Percentiles rank a stretch among this genome's conserved stretches.
Conservation (phyloP, 2,888 invertebrate species). For the Auanema sp. region DNA sequence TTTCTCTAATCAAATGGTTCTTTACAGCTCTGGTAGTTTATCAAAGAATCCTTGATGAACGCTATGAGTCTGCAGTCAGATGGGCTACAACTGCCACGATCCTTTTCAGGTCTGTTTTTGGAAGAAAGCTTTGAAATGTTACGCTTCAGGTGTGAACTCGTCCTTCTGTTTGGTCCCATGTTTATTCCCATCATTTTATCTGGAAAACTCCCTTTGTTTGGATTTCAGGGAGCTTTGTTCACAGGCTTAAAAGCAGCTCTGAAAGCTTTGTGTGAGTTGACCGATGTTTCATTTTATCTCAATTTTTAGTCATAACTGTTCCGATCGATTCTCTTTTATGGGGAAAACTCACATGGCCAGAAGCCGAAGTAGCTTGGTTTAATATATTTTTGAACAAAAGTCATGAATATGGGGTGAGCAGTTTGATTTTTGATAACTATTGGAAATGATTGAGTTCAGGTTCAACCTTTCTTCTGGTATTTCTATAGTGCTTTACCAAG, state of each 20-base stretch:
- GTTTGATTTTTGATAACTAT: neutral
- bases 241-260: slow-evolving; percentile 65
- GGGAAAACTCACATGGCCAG: slow-evolving; percentile 87
- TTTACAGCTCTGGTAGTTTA: slow-evolving; percentile 74
- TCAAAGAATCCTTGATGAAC: slow-evolving; percentile 80
- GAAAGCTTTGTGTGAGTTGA: slow-evolving; percentile 70
- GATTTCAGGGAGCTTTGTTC: slow-evolving; percentile 52
- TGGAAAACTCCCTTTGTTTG: slow-evolving; percentile 73
- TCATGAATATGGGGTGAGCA: slow-evolving; percentile 86
- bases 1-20: neutral
- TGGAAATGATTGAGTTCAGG: slow-evolving; percentile 69
- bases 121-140: neutral
- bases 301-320: slow-evolving; percentile 72
- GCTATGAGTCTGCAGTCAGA: slow-evolving; percentile 73
- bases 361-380: slow-evolving; percentile 94
- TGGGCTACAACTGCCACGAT: slow-evolving; percentile 53
- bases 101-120: slow-evolving; percentile 38
- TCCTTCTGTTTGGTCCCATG: slow-evolving; percentile 78
- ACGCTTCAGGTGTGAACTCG: slow-evolving; percentile 77
- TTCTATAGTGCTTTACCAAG: slow-evolving; percentile 95
- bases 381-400: slow-evolving; percentile 92
- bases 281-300: slow-evolving; percentile 6
- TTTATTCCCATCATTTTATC: slow-evolving; percentile 79
- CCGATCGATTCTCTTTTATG: slow-evolving; percentile 89
- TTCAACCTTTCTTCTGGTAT: slow-evolving; percentile 94